phyloP scores from a whole-genome alignment of 2,113 vertebrate species.

The Lipotes vexillifer region DNA sequence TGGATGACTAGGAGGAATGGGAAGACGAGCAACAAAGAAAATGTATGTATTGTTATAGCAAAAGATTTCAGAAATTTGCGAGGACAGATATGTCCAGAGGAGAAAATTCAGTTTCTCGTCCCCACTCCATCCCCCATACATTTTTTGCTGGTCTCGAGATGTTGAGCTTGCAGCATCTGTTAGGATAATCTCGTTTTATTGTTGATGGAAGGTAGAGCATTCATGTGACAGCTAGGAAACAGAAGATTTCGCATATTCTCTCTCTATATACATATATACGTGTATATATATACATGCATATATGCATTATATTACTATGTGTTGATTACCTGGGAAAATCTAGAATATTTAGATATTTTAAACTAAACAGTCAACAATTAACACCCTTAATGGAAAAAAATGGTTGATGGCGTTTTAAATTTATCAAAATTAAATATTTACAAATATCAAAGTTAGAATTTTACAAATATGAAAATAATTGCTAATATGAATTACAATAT shows the following conservation, averaged over 20 bases:
- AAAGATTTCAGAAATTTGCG: not conserved
- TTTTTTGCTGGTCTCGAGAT: not conserved
- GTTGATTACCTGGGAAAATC: not conserved
- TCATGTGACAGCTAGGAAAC: not conserved
- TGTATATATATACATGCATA: not conserved
- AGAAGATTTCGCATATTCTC: not conserved
- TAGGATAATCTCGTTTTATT: not conserved
- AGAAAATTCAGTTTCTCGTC: not conserved
- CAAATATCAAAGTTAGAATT: not conserved
- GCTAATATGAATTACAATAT: not conserved
- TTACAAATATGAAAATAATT: not conserved
- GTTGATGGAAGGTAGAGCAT: not conserved
- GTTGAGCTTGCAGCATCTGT: not conserved
- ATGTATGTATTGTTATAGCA: not conserved
- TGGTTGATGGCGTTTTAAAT: not conserved
- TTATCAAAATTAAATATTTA: not conserved
- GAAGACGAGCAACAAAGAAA: not conserved
- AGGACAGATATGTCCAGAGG: not conserved
- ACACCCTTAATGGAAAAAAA: not conserved
- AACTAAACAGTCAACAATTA: not conserved
- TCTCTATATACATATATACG: not conserved
- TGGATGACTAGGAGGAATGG: not conserved
- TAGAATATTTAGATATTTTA: not conserved
- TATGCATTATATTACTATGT: not conserved
- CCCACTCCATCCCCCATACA: rapidly evolving